A percentile compares a stretch with the other conserved stretches of the same genome.
phyloP scores from a whole-genome alignment of 2,113 vertebrate genomes.

The Tringa solitaria region DNA sequence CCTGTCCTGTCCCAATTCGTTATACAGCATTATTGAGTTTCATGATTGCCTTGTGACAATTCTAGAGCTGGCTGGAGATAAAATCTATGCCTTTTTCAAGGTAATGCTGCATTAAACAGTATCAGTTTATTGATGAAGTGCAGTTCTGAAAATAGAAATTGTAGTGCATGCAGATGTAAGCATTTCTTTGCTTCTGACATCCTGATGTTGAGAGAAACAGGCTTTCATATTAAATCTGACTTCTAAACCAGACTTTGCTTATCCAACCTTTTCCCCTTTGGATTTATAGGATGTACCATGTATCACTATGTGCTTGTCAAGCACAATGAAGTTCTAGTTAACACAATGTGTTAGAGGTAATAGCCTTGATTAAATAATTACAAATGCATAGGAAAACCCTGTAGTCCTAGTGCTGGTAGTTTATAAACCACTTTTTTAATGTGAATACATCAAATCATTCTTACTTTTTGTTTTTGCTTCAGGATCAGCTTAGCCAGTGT shows the following conservation, averaged over 20 bases:
- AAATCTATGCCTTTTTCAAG: background rate
- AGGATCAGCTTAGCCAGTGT: slow-evolving; percentile 87
- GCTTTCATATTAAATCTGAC: background rate
- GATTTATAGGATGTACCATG: background rate
- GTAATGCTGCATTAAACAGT: background rate
- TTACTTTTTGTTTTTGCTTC: background rate
- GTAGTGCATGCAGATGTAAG: accelerated
- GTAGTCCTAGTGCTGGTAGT: background rate
- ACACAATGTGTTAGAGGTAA: background rate
- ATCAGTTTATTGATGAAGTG: background rate
- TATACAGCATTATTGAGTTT: background rate
- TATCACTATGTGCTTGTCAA: background rate
- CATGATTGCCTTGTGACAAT: background rate
- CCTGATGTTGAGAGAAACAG: background rate
- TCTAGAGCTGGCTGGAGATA: background rate
- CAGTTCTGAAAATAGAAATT: background rate
- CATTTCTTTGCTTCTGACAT: background rate
- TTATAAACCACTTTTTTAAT: background rate
- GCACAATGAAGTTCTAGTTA: background rate
- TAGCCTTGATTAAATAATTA: background rate
- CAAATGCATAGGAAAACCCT: background rate
- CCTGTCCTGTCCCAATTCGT: background rate
- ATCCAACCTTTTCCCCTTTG: background rate
- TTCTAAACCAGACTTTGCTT: background rate
- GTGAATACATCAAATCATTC: background rate